These are phyloP conservation scores for Eulimnadia texana DNA, from an alignment of 1,140 invertebrate genomes.

Conservation along the genomic window DNA sequence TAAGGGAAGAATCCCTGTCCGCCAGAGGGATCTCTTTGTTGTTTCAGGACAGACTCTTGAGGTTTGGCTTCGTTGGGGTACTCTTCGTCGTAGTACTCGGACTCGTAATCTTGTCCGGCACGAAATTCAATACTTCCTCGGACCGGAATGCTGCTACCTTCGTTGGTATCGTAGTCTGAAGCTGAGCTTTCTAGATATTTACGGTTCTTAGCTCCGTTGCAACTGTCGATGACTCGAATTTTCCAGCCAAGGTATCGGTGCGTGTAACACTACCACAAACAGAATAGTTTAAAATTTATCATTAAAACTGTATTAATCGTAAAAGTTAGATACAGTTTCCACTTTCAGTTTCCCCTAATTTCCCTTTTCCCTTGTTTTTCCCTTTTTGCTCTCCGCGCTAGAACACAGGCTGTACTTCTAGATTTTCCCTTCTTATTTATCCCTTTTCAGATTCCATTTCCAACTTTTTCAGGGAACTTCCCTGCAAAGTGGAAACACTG, in stretches of 20 bases:
- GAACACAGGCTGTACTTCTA: too few species aligned
- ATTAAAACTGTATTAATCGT: background rate
- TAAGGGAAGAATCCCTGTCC: background rate
- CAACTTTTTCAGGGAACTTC: too few species aligned
- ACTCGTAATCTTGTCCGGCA: background rate
- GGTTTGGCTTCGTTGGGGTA: background rate
- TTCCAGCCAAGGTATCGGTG: conserved; percentile 89
- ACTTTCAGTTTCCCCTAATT: too few species aligned
- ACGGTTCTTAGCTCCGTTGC: conserved; percentile 25
- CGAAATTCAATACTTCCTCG: background rate
- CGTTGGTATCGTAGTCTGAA: conserved; percentile 1
- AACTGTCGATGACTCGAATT: conserved; percentile 74
- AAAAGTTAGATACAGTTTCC: too few species aligned
- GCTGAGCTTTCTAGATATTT: background rate
- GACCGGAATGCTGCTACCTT: background rate
- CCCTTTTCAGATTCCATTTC: too few species aligned
- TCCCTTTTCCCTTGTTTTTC: too few species aligned
- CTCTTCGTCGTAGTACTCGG: background rate
- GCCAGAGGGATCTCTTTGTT: background rate
- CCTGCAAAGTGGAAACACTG: too few species aligned
- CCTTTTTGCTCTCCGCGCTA: too few species aligned
- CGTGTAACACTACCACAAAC: conserved; percentile 59
- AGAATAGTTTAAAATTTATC: background rate
- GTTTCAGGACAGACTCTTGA: background rate
- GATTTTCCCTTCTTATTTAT: too few species aligned